These are phyloP conservation scores for Hartigia nigra DNA, from an alignment of 2,888 invertebrate genomes.

Conservation along the genomic window DNA sequence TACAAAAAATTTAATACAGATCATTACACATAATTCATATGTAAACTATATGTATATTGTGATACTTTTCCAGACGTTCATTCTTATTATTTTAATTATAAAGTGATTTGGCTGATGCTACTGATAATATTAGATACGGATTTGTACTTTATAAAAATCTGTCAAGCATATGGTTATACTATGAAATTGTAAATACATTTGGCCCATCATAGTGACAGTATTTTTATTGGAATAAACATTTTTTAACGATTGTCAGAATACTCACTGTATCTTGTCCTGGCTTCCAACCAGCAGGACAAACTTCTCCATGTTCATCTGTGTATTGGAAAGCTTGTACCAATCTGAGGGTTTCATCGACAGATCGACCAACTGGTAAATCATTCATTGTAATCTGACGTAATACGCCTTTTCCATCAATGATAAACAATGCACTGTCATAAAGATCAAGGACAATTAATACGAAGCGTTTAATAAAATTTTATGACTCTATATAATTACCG, in stretches of 20 bases:
- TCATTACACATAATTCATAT: not conserved
- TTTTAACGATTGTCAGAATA: constrained; percentile 23
- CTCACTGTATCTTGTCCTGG: constrained; percentile 91
- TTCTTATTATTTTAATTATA: constrained; percentile 10
- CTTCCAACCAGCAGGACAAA: constrained; percentile 96
- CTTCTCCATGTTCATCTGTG: constrained; percentile 92
- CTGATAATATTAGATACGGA: not conserved
- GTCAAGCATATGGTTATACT: not conserved
- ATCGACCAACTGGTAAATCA: constrained; percentile 92
- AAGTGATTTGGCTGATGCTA: not conserved
- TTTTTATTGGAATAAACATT: not conserved
- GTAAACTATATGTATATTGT: constrained; percentile 1
- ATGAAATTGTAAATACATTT: not conserved
- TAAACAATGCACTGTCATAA: constrained; percentile 82
- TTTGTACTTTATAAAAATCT: not conserved
- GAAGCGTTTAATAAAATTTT: not conserved
- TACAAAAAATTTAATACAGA: not conserved
- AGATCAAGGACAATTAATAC: constrained; percentile 14
- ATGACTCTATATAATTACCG: constrained; percentile 65
- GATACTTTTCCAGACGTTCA: not conserved
- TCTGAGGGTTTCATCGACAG: constrained; percentile 93
- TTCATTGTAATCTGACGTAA: constrained; percentile 96
- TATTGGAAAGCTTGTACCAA: constrained; percentile 96
- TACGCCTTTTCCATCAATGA: constrained; percentile 89
- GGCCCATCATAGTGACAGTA: not conserved